phyloP scores from a whole-genome alignment of 2,113 vertebrate genomes.

The Phoenicopterus ruber region DNA sequence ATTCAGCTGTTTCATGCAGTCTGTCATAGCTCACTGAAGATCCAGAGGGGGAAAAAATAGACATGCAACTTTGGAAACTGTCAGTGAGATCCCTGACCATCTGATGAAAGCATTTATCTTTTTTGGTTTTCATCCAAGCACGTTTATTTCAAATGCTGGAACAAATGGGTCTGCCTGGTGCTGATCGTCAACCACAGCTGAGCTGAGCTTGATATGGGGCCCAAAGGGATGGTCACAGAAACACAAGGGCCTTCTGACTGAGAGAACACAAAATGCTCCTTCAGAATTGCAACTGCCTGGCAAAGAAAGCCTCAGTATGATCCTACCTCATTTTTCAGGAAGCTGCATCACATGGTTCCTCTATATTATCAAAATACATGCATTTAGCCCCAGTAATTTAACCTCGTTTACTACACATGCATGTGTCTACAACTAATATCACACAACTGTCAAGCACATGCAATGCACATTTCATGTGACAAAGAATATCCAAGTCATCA shows the following conservation, averaged over 20 bases:
- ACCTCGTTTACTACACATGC: neutral
- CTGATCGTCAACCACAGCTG: neutral
- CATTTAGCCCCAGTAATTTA: neutral
- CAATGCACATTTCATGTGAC: neutral
- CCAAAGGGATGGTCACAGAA: neutral
- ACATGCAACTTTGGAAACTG: neutral
- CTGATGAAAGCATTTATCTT: slow-evolving; percentile 6
- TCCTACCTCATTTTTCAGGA: neutral
- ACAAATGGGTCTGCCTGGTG: slow-evolving; percentile 1
- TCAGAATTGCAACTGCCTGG: neutral
- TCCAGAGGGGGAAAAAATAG: neutral
- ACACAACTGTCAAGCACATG: neutral
- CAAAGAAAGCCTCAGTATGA: neutral
- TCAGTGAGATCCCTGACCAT: neutral
- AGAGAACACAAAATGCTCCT: neutral
- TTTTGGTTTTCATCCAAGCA: slow-evolving; percentile 3
- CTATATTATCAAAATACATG: neutral
- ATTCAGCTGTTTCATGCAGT: neutral
- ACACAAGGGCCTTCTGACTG: neutral
- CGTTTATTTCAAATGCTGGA: neutral
- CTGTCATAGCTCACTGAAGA: neutral
- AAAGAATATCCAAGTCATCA: neutral
- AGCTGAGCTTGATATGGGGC: neutral
- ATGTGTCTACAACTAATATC: neutral
- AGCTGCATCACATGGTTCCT: neutral